A percentile compares a stretch with the other conserved stretches of the same genome.
These are phyloP conservation scores for Sula dactylatra DNA, from an alignment of 2,113 vertebrate species.

Conservation along the genomic window DNA sequence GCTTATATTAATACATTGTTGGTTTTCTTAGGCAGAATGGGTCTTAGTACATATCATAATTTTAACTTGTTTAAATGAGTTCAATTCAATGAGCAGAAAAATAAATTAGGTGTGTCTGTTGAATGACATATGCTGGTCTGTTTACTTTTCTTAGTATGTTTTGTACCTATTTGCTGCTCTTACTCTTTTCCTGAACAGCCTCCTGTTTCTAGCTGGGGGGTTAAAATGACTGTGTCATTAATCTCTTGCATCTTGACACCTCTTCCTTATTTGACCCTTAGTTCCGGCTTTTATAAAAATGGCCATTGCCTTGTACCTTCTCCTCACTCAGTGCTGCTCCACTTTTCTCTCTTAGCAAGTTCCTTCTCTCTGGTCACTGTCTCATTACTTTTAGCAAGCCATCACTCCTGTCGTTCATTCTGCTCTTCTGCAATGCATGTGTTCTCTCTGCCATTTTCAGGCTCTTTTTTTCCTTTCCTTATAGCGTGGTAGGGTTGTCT, in stretches of 20 bases:
- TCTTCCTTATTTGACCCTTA: neutral
- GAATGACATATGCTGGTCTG: neutral
- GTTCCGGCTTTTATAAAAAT: neutral
- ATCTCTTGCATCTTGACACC: neutral
- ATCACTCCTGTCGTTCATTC: neutral
- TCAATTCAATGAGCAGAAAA: neutral
- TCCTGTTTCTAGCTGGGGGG: neutral
- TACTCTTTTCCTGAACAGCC: neutral
- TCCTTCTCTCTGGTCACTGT: neutral
- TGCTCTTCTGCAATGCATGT: neutral
- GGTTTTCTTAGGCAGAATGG: constrained; percentile 1
- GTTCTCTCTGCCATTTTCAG: neutral
- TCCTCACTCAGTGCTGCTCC: neutral
- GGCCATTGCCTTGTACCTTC: neutral
- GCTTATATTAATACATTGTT: neutral
- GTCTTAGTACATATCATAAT: neutral
- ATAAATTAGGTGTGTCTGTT: neutral
- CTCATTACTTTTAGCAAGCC: neutral
- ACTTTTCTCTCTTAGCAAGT: neutral
- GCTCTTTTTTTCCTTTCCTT: neutral
- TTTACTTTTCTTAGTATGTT: neutral
- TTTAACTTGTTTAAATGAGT: neutral
- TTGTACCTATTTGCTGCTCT: neutral
- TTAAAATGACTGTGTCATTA: neutral
- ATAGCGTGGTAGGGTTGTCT: neutral